These are phyloP conservation scores for Nymphicus hollandicus DNA, from an alignment of 2,113 vertebrate species.

Conservation along the genomic window DNA sequence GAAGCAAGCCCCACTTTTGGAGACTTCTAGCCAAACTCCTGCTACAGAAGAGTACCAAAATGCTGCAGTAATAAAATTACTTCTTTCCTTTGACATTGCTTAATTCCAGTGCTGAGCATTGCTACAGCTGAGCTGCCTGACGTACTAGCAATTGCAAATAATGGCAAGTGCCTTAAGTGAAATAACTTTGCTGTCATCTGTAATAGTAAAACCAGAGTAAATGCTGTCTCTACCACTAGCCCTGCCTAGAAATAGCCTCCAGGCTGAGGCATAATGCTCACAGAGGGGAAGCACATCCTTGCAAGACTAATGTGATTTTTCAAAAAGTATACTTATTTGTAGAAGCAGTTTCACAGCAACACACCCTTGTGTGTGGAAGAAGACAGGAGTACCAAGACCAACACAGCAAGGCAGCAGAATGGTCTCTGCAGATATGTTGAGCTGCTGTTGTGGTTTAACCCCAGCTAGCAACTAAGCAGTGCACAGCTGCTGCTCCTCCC, in stretches of 20 bases:
- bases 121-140: not conserved
- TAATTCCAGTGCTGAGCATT: not conserved
- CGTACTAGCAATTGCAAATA: not conserved
- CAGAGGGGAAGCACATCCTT: rapidly evolving
- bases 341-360: not conserved
- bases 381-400: rapidly evolving
- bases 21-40: not conserved
- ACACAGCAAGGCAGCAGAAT: rapidly evolving
- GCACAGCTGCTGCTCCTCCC: not conserved
- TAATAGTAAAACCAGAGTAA: not conserved
- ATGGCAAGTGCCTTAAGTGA: not conserved
- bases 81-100: not conserved
- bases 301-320: rapidly evolving
- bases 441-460: not conserved
- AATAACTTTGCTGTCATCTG: not conserved
- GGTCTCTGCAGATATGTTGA: not conserved
- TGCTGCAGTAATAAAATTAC: not conserved
- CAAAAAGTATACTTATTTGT: not conserved
- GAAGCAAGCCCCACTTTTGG: not conserved
- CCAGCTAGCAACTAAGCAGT: not conserved
- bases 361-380: rapidly evolving
- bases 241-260: not conserved
- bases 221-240: not conserved
- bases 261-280: not conserved
- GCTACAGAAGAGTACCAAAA: not conserved